phyloP scores from a whole-genome alignment of 2,888 invertebrate species.

The Melikaiella ostensackeni region DNA sequence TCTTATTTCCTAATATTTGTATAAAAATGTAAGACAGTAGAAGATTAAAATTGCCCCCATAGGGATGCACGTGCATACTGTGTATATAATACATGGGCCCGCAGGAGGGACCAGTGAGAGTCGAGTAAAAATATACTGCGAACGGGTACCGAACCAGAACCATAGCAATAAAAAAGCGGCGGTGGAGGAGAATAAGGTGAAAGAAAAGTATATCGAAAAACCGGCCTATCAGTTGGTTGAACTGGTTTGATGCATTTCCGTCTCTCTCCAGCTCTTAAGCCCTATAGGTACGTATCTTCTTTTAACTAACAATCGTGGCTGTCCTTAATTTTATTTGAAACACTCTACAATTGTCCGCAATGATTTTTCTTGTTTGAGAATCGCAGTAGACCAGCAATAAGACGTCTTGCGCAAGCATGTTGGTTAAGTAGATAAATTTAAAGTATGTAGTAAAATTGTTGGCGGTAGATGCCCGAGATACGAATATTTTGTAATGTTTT shows the following conservation, averaged over 20 bases:
- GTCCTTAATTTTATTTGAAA: slow-evolving; percentile 72
- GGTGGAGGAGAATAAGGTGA: slow-evolving; percentile 66
- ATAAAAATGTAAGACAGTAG: too few relatives aligned
- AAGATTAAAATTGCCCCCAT: neutral
- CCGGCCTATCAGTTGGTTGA: slow-evolving; percentile 75
- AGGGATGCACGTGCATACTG: slow-evolving; percentile 1
- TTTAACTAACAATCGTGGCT: slow-evolving; percentile 60
- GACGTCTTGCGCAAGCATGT: neutral
- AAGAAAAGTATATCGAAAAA: slow-evolving; percentile 73
- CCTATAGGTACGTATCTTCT: slow-evolving; percentile 35
- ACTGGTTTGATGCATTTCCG: slow-evolving; percentile 69
- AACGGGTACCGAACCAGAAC: slow-evolving; percentile 43
- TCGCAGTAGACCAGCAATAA: neutral
- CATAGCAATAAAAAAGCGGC: slow-evolving; percentile 49
- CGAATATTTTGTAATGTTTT: neutral
- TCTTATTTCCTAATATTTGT: too few relatives aligned
- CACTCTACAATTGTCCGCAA: slow-evolving; percentile 3
- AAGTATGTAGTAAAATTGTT: neutral
- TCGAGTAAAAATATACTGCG: slow-evolving; percentile 70
- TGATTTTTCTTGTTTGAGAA: neutral
- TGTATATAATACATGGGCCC: slow-evolving; percentile 34
- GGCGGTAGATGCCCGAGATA: neutral
- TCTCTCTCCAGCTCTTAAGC: slow-evolving; percentile 49
- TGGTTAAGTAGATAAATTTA: neutral
- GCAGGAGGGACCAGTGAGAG: slow-evolving; percentile 65